These are phyloP conservation scores for Valencia hispanica DNA, from an alignment of 2,797 vertebrate genomes.

Conservation along the genomic window DNA sequence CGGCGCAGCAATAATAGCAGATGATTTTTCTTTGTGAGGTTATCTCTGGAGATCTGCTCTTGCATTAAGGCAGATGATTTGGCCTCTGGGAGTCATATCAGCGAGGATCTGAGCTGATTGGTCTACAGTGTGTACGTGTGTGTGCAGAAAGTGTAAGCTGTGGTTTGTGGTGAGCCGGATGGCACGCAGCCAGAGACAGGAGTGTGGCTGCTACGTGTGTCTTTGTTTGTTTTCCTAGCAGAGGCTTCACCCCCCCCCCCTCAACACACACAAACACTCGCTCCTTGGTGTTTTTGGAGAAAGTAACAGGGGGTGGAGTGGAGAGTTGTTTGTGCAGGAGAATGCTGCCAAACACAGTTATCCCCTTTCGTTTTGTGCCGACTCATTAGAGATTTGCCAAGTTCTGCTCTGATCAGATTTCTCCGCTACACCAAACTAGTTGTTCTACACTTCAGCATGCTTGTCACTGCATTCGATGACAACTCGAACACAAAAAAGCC, in stretches of 20 bases:
- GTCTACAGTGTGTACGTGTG: constrained; percentile 33
- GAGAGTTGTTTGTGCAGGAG: constrained; percentile 54
- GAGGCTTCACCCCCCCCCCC: constrained; percentile 17
- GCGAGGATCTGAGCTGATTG: constrained; percentile 64
- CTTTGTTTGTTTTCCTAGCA: constrained; percentile 80
- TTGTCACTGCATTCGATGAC: neutral
- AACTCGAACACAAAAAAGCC: neutral
- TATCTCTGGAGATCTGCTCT: constrained; percentile 76
- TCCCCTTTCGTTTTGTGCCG: constrained; percentile 25
- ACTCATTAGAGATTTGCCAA: constrained; percentile 29
- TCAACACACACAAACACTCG: constrained; percentile 7
- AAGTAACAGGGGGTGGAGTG: constrained; percentile 61
- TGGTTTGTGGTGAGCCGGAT: constrained; percentile 71
- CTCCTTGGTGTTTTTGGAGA: constrained; percentile 51
- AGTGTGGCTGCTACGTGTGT: constrained; percentile 76
- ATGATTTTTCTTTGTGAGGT: constrained; percentile 84
- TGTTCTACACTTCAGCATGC: neutral
- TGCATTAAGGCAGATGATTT: constrained; percentile 69
- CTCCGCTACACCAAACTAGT: neutral
- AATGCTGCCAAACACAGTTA: constrained; percentile 62
- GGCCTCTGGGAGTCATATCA: constrained; percentile 62
- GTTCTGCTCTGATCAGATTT: constrained; percentile 17
- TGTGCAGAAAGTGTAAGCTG: constrained; percentile 50
- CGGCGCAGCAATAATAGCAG: constrained; percentile 75
- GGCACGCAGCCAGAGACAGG: constrained; percentile 75